Base-by-base conservation (phyloP, 1,140 invertebrate species). In the Drosophila malerkotliana region DNA sequence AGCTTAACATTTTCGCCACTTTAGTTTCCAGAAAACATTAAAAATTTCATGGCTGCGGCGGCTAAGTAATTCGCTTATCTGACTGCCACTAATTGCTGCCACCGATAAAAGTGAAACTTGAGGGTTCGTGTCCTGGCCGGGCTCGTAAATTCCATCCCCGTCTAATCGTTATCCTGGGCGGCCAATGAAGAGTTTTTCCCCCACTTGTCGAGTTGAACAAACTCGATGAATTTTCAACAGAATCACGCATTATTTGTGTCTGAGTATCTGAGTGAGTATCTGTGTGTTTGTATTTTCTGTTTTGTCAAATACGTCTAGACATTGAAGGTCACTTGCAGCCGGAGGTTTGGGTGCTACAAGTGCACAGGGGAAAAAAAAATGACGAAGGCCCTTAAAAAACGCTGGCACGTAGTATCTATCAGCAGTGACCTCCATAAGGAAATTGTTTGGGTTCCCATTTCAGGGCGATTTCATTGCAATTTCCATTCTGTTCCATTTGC, bases 281-380 rank as follows among this genome's bases (percentile, higher is more conserved):
- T 69, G 57, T 41, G 67, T 61, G 73, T 61, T 62, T 77, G 69
- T 67, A 45, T 69, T 57, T 78, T 62, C 48, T 71, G 77, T 75
- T 88, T 88, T 88, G 83, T 83, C 83, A 88, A 88, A 88, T 73
- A 73, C 32, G 83, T 88, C 83, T 88, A 88, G 83, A 88, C 83
- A 66, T 67, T 71, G 84, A 88, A 88, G 83, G 83, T 83, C 83
- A 83, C 60, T 88, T 69, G 45, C 55, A 54, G 75, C 71, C 53
- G 47, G 67, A 34, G 78, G 78, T 66, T 77, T 71, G 59, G 44
- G 24, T 26, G 44, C 51, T 30, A 37, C 41, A 44, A 47, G 44
- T 64, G 32, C 59, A 69, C 41, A 21, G 4, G 9, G 37, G 14
- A 15, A 51, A 37, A 49, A 55, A 41, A 14, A 45, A 28, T 28